Percentiles rank a stretch among this genome's conserved stretches.
These are phyloP conservation scores for Acrobasis suavella DNA, from an alignment of 2,888 invertebrate genomes.

Conservation along the genomic window DNA sequence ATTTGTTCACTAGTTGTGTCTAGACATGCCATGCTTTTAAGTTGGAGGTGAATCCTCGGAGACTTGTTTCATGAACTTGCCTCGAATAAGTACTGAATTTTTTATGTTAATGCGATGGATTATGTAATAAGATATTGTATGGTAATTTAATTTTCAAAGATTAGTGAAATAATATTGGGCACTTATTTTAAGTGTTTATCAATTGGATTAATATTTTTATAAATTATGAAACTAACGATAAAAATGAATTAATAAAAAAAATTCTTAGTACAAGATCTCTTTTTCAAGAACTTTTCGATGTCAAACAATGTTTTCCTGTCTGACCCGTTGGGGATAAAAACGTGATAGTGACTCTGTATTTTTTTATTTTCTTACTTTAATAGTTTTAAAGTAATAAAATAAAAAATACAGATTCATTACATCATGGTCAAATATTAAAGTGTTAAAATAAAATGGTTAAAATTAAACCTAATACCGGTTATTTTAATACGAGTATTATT, in stretches of 20 bases:
- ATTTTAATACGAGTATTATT: not conserved
- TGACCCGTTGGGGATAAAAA: too few species aligned
- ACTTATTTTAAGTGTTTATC: not conserved
- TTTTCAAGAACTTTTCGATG: too few species aligned
- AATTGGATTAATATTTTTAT: not conserved
- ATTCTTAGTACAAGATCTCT: too few species aligned
- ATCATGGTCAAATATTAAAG: too few species aligned
- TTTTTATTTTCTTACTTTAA: too few species aligned
- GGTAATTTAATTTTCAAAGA: not conserved
- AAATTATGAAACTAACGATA: not conserved
- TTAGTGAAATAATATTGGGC: not conserved
- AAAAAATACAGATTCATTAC: too few species aligned
- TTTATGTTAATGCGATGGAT: constrained; percentile 33
- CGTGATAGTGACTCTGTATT: too few species aligned
- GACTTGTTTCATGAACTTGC: constrained; percentile 61
- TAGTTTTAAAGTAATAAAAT: not conserved
- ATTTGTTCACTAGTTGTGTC: constrained; percentile 80
- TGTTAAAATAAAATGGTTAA: not conserved
- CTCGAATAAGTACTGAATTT: constrained; percentile 44
- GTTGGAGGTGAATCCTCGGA: constrained; percentile 71
- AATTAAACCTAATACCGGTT: not conserved
- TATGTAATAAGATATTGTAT: constrained; percentile 3
- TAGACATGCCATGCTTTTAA: constrained; percentile 79
- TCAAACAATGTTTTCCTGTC: too few species aligned
- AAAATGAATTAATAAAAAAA: too few species aligned